Evolutionary conservation across 2,888 invertebrate species (phyloP), one percentile per base, ranked within the genome.

Genomic region (Papilio protenor): DNA sequence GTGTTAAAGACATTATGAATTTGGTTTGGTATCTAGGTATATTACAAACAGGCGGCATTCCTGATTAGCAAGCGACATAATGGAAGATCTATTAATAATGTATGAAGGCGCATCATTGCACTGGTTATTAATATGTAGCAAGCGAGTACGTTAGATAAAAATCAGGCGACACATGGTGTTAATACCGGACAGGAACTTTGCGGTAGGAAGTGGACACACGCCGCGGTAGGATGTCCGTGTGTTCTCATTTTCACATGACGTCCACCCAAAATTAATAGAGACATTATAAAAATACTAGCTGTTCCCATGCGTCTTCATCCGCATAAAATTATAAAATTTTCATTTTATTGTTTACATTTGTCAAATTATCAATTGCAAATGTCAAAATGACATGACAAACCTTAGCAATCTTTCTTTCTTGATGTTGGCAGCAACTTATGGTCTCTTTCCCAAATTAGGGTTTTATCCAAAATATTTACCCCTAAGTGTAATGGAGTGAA

Each of bases 121-220:
- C 55, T 66, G 57, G 72, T 71, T 78, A 71, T 78, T 78, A 78
- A 59, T 73, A 78, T 76, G 78, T 72, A 78, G 78, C 76, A 59
- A 71, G 55, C 55, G 71, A 55, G 10, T 72, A 14, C 57, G 73
- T 64, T 66, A 66, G 72, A 76, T 73, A 78, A 73, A 78, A 78
- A 78, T 78, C 78, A 76, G 75, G 73, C 81, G 81, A 81, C 81
- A 79, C 78, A 80, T 81, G 82, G 79, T 77, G 75, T 75, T 75
- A 78, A 71, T 71, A 75, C 70, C 52, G 64, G 75, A 78, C 79
- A 85, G 86, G 86, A 86, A 85, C 83, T 83, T 79, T 83, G 86
- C 82, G 87, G 85, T 83, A 82, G 85, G 85, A 86, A 85, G 77
- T 83, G 86, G 85, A 83, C 80, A 84, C 84, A 61, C 61, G 83